A percentile compares a stretch with the other conserved stretches of the same genome.
phyloP scores from a whole-genome alignment of 2,113 vertebrate species.

The Equus przewalskii region DNA sequence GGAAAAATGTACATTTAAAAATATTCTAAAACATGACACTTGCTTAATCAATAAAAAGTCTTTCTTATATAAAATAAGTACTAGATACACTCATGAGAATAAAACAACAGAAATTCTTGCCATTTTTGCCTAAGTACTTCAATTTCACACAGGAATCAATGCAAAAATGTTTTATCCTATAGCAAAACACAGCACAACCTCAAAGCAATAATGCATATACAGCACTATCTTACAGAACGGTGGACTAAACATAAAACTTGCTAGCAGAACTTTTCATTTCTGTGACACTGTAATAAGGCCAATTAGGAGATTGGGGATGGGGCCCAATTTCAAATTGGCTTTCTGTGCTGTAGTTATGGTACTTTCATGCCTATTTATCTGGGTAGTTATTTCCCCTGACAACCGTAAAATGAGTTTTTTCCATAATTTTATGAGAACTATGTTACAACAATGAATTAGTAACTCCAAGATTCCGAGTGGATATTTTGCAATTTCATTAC shows the following conservation, averaged over 20 bases:
- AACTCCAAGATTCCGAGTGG: slow-evolving; percentile 54
- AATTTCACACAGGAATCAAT: slow-evolving; percentile 61
- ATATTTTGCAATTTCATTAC: slow-evolving; percentile 59
- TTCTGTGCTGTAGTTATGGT: slow-evolving; percentile 19
- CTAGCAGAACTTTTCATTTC: slow-evolving; percentile 68
- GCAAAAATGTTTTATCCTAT: slow-evolving; percentile 59
- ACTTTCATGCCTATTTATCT: slow-evolving; percentile 62
- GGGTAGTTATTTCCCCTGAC: slow-evolving; percentile 67
- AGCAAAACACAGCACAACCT: slow-evolving; percentile 49
- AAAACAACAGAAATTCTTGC: slow-evolving; percentile 65
- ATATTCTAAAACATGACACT: neutral
- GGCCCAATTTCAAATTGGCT: slow-evolving; percentile 21
- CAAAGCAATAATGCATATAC: slow-evolving; percentile 46
- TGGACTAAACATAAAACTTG: slow-evolving; percentile 55
- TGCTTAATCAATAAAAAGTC: slow-evolving; percentile 32
- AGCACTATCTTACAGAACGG: neutral
- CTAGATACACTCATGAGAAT: slow-evolving; percentile 41
- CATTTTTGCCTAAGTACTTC: slow-evolving; percentile 37
- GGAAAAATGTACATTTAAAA: slow-evolving; percentile 18
- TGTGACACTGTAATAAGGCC: slow-evolving; percentile 51
- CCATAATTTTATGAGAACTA: slow-evolving; percentile 74
- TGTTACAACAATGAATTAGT: slow-evolving; percentile 78
- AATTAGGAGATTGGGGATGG: slow-evolving; percentile 18
- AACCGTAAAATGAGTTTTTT: slow-evolving; percentile 77
- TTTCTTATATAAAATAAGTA: slow-evolving; percentile 51